Conservation (phyloP, 2,797 vertebrate genomes). For the Lepidocolaptes lacrymiger region DNA sequence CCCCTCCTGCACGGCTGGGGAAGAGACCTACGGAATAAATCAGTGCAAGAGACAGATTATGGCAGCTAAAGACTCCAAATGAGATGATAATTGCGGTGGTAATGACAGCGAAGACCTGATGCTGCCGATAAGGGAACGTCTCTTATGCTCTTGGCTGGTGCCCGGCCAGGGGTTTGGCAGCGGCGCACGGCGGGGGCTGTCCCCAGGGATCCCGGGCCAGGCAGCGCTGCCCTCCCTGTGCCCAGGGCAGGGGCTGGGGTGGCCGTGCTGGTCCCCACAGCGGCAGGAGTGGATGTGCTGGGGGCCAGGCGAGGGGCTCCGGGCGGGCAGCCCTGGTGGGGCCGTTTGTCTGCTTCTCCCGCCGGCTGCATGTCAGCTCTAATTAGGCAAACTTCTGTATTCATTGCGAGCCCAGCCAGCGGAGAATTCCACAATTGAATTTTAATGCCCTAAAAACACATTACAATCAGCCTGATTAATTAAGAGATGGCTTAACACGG, state of each 20-base stretch:
- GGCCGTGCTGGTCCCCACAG: background rate
- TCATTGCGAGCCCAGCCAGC: constrained; percentile 57
- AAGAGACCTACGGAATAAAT: constrained; percentile 64
- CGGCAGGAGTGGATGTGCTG: background rate
- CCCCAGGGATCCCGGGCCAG: background rate
- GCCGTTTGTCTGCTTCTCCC: constrained; percentile 16
- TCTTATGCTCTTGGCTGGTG: background rate
- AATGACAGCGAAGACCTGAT: constrained; percentile 68
- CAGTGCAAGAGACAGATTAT: constrained; percentile 66
- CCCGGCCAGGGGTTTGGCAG: background rate
- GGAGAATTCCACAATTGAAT: constrained; percentile 69
- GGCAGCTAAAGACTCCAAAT: constrained; percentile 72
- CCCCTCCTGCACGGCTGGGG: background rate
- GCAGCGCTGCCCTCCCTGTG: background rate
- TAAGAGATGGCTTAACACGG: constrained; percentile 62
- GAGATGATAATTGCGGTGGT: constrained; percentile 70
- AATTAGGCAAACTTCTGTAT: constrained; percentile 71
- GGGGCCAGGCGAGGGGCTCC: background rate
- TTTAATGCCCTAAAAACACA: constrained; percentile 71
- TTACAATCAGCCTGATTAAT: constrained; percentile 70
- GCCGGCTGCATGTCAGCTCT: constrained; percentile 55
- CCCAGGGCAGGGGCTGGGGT: background rate
- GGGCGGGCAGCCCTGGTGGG: background rate
- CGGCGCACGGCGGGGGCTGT: background rate
- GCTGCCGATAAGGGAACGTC: constrained; percentile 49